These are phyloP conservation scores for Lochmaea crataegi DNA, from an alignment of 2,888 invertebrate genomes.

Conservation along the genomic window DNA sequence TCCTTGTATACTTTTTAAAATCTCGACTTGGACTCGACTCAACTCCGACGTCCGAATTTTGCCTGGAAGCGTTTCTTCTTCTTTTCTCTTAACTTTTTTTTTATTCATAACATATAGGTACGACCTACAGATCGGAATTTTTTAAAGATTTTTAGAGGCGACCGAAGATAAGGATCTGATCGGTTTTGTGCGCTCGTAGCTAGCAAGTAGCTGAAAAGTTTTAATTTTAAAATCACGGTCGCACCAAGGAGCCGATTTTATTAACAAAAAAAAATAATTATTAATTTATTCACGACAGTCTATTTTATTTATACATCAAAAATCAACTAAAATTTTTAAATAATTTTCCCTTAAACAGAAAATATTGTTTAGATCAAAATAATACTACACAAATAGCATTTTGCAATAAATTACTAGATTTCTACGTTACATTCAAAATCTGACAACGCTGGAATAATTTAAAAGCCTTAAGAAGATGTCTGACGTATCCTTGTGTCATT, in stretches of 20 bases:
- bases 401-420: no score
- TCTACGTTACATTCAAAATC: no score
- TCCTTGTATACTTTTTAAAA: constrained; percentile 38
- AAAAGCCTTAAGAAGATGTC: no score
- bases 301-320: no score
- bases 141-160: constrained; percentile 30
- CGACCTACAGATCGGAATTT: constrained; percentile 39
- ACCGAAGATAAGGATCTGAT: constrained; percentile 28
- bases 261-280: background rate
- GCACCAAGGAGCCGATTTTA: background rate
- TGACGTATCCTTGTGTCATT: no score
- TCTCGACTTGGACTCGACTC: constrained; percentile 28
- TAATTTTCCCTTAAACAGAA: no score
- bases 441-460: no score
- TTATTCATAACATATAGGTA: constrained; percentile 33
- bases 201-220: constrained; percentile 13
- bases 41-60: constrained; percentile 41
- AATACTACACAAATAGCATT: no score
- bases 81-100: constrained; percentile 37
- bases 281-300: background rate
- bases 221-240: constrained; percentile 20
- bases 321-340: no score
- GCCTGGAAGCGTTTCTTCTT: constrained; percentile 37
- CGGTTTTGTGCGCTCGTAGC: constrained; percentile 20
- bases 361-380: no score